Evolutionary conservation across 2,888 invertebrate genomes (phyloP), one percentile per base, ranked within the genome.

Genomic region (Lathronympha strigana): DNA sequence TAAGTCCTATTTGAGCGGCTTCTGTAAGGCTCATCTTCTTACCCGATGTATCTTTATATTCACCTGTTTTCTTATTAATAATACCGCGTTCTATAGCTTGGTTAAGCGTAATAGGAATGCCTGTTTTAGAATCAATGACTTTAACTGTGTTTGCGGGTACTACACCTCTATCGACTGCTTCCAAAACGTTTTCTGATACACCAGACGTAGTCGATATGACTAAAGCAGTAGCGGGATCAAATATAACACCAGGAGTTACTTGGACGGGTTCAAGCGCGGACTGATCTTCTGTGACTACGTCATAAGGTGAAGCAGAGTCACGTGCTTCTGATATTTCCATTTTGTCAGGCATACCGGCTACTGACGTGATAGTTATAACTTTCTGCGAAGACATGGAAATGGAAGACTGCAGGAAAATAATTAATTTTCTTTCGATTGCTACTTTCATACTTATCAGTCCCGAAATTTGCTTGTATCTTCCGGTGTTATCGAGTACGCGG

Each of bases 71-170:
- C 60, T 93, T 93, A 84, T 98, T 94, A 61, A 98, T 90, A 64
- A 97, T 94, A 60, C 96, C 95, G 69, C 93, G 94, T 28, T 94
- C 86, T 62, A 98, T 90, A 0, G 98, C 98, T 78, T 97, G 96
- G 62, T 94, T 93, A 23, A 96, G 87, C 6, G 93, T 92, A 57
- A 97, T 92, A 67, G 93, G 90, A 77, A 94, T 93, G 8, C 96
- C 95, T 0, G 95, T 94, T 67, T 87, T 80, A 0, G 96, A 95
- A 80, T 97, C 95, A 67, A 93, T 90, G 2, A 97, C 94, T 77
- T 94, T 93, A 0, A 97, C 94, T 4, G 93, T 87, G 70, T 93
- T 93, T 4, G 94, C 87, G 62, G 96, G 94, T 69, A 98, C 91
- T 69, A 95, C 88, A 23, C 97, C 97, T 61, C 95, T 94, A 68